Evolutionary conservation across 2,888 invertebrate species (phyloP).

Genomic region (Xanthorhoe spadicearia): DNA sequence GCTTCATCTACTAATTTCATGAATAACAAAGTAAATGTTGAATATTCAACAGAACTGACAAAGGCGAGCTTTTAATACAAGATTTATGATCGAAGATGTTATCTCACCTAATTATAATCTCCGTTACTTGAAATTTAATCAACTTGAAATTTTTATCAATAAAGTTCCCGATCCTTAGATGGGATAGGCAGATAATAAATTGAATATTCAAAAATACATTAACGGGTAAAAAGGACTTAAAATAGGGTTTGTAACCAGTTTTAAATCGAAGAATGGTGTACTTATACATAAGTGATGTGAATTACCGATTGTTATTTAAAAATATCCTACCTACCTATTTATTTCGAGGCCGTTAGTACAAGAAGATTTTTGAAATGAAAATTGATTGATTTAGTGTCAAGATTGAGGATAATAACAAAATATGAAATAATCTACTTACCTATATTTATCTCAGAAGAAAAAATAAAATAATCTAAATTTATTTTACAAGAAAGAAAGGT

Average conservation of each 20-base stretch:
- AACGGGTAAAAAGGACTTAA: constrained; percentile 1
- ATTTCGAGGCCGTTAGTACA: background rate
- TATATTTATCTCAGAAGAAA: no score
- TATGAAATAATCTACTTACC: no score
- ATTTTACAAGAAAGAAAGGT: no score
- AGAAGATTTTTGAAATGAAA: no score
- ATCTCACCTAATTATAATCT: constrained; percentile 64
- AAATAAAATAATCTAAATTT: no score
- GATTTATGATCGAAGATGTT: constrained; percentile 56
- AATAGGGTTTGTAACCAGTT: background rate
- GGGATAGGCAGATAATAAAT: constrained; percentile 36
- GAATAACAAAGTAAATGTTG: constrained; percentile 33
- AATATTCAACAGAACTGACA: constrained; percentile 29
- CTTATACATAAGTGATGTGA: background rate
- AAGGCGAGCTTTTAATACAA: constrained; percentile 45
- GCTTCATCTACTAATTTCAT: constrained; percentile 28
- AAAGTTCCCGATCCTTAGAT: constrained; percentile 20
- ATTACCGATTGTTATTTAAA: background rate
- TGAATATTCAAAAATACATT: constrained; percentile 52
- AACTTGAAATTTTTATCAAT: constrained; percentile 43
- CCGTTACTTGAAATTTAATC: constrained; percentile 69
- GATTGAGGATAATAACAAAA: no score
- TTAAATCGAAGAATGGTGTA: background rate
- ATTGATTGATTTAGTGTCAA: no score
- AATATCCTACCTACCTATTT: background rate